These are phyloP conservation scores for Nymphalis io DNA, from an alignment of 1,140 invertebrate genomes.

Conservation along the genomic window DNA sequence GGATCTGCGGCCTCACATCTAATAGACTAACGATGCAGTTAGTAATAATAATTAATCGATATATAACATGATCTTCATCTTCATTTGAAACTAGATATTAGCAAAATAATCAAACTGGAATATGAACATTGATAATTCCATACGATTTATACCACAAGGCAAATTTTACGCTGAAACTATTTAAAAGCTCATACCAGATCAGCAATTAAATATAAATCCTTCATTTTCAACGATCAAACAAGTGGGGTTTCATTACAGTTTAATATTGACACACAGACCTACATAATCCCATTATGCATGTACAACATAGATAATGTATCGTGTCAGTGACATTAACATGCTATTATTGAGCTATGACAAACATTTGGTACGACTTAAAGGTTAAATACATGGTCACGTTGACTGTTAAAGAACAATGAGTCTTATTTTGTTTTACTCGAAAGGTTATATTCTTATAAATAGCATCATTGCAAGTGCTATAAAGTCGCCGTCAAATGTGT, in stretches of 20 bases:
- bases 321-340: constrained; percentile 27
- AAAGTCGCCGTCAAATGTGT: background rate
- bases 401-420: background rate
- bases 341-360: constrained; percentile 22
- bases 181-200: background rate
- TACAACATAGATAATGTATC: constrained; percentile 22
- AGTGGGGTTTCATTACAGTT: background rate
- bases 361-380: constrained; percentile 22
- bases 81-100: too few species aligned
- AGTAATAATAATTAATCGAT: background rate
- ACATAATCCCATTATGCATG: constrained; percentile 5
- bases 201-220: background rate
- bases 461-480: background rate
- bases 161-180: background rate
- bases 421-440: background rate
- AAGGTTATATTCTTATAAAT: background rate
- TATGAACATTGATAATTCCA: too few species aligned
- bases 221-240: background rate
- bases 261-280: constrained; percentile 11
- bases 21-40: too few species aligned
- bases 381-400: constrained; percentile 16
- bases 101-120: too few species aligned
- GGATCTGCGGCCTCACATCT: too few species aligned
- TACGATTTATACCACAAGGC: background rate
- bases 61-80: too few species aligned